Evolutionary conservation across 2,888 invertebrate species (phyloP), one percentile per base, ranked within the genome.

Genomic region (Agapetus fuscipes): DNA sequence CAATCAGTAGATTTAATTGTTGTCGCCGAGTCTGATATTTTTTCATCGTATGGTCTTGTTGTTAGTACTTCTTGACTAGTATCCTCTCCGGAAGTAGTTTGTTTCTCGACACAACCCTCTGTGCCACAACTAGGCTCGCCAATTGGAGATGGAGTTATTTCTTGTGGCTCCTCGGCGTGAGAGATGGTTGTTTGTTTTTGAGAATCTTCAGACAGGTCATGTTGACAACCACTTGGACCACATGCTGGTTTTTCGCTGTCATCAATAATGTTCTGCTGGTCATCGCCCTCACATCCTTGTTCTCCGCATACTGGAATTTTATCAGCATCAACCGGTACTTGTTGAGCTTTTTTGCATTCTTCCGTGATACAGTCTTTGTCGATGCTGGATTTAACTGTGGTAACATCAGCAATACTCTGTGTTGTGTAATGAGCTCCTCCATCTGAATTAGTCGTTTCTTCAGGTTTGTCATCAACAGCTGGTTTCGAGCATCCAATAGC

Each of bases 221-320:
- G 15, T 29, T 24, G 10, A 32, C 47, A 44, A 17, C 39, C 41
- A 30, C 38, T 41, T n/a, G 39, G 41, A 29, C 43, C 47, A 34
- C 46, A 46, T 16, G 41, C 24, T 17, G 43, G 29, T 37, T 45
- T 45, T 15, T 36, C 37, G 10, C 20, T 6, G 17, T 47, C 46
- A 17, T 41, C 41, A 14, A 29, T 34, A 29, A 44, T 41, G 20
- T 40, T 43, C 33, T 47, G 39, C 34, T 41, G 28, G 10, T 47
- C 47, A 17, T 47, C 47, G 16, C 15, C 37, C 25, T 34, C 40
- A 49, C 60, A 60, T 13, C 53, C 56, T 27, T 50, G 49, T 35
- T 50, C 32, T 10, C 52, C 57, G 50, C 60, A 60, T 28, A 53
- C 49, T 30, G 46, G 37, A 30, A 31, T 37, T 30, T 39, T 25